Evolutionary conservation across 2,888 invertebrate species (phyloP), one percentile per base, ranked within the genome.

Genomic region (Phyllotreta striolata): DNA sequence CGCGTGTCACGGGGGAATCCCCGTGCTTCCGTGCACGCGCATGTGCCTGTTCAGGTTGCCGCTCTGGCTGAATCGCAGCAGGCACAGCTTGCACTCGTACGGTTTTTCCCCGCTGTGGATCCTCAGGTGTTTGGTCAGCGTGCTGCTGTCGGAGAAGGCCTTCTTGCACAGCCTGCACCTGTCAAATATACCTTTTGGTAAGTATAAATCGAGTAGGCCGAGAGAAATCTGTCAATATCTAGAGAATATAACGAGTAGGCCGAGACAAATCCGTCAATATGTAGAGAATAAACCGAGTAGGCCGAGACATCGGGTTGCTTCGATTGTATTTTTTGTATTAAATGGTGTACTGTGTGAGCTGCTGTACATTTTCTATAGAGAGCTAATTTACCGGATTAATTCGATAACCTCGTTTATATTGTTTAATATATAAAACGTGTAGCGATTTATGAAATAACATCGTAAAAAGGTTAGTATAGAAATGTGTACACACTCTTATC

Each of bases 31-130:
- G 79, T 99, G 99, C 3, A 99, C 98, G 73, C 98, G 87, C 98
- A 98, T 98, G 83, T 99, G 99, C 75, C 99, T 89, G 84, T 99
- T 99, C 66, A 99, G 86, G 83, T 99, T 99, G 63, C 99, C 99
- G 44, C 97, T 97, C 80, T 99, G 98, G 5, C 97, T 97, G 83
- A 99, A 99, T 58, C 96, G 88, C 71, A 98, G 86, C 76, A 96
- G 85, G 82, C 99, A 99, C 66, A 98, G 84, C 84, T 96, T 96
- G 83, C 98, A 99, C 79, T 97, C 96, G 81, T 99, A 99, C 0
- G 98, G 98, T 81, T 98, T 99, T 82, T 65, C 65, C 8, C 65
- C 65, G 57, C 89, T 89, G 79, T 93, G 90, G 78, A 98, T 96
- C 74, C 97, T 86, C 68, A 98, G 84, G 82, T 98, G 98, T 82